phyloP scores from a whole-genome alignment of 2,113 vertebrate genomes.

The Gobiocypris rarus region DNA sequence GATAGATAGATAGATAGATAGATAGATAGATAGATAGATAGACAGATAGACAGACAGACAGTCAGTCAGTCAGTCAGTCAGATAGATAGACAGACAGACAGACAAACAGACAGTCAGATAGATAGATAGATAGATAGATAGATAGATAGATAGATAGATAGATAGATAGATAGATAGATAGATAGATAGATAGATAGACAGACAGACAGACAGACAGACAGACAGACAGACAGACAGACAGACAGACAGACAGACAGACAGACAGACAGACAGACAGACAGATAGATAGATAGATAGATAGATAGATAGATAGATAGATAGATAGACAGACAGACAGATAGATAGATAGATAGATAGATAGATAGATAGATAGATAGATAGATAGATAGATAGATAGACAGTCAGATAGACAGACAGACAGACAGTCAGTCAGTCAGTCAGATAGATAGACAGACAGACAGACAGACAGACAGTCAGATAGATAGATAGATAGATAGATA shows the following conservation, averaged over 20 bases:
- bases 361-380: neutral
- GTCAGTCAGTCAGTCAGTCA: neutral
- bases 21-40: neutral
- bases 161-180: neutral
- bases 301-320: neutral
- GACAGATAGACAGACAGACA: neutral
- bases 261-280: neutral
- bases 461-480: neutral
- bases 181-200: neutral
- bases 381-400: neutral
- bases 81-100: neutral
- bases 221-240: neutral
- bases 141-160: neutral
- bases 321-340: neutral
- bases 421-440: neutral
- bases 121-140: neutral
- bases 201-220: fast-evolving
- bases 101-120: neutral
- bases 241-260: neutral
- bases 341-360: neutral
- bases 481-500: neutral
- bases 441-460: neutral
- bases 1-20: neutral
- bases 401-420: neutral
- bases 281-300: neutral